Conservation (phyloP, 2,888 invertebrate genomes). For the Cerastis rubricosa region DNA sequence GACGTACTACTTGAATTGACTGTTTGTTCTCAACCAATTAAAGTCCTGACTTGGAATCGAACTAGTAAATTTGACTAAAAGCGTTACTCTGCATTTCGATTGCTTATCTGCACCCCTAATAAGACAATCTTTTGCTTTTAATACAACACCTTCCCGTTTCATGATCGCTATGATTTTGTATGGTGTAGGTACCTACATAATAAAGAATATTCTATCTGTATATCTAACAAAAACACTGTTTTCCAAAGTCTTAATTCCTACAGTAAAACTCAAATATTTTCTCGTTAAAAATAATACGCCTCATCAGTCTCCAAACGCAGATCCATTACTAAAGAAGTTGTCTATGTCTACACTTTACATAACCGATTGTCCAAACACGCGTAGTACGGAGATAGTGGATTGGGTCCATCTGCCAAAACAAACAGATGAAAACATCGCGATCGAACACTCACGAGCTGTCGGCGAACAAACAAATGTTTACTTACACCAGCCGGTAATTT, state of each 20-base stretch:
- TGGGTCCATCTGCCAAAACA: conserved; percentile 83
- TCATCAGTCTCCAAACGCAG: conserved; percentile 27
- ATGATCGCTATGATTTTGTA: not conserved
- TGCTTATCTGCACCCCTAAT: not conserved
- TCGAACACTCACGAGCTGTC: conserved; percentile 54
- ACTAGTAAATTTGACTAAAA: not conserved
- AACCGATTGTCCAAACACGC: conserved; percentile 57
- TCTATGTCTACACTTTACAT: conserved; percentile 50
- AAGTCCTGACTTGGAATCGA: not conserved
- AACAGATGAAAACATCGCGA: conserved; percentile 68
- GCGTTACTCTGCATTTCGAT: not conserved
- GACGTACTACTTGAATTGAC: not conserved
- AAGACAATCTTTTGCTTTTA: not conserved
- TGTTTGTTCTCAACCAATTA: not conserved
- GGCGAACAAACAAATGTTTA: conserved; percentile 60
- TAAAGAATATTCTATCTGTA: too few relatives aligned
- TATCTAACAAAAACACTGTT: not conserved
- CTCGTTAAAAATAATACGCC: conserved; percentile 10
- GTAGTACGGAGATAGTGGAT: conserved; percentile 45
- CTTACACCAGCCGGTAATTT: conserved; percentile 59
- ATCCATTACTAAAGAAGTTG: conserved; percentile 48
- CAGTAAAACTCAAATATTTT: not conserved
- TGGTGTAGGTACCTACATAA: too few relatives aligned
- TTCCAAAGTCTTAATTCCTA: not conserved
- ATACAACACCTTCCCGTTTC: not conserved